These are phyloP conservation scores for Sylvia borin DNA, from an alignment of 2,797 vertebrate species.

Conservation along the genomic window DNA sequence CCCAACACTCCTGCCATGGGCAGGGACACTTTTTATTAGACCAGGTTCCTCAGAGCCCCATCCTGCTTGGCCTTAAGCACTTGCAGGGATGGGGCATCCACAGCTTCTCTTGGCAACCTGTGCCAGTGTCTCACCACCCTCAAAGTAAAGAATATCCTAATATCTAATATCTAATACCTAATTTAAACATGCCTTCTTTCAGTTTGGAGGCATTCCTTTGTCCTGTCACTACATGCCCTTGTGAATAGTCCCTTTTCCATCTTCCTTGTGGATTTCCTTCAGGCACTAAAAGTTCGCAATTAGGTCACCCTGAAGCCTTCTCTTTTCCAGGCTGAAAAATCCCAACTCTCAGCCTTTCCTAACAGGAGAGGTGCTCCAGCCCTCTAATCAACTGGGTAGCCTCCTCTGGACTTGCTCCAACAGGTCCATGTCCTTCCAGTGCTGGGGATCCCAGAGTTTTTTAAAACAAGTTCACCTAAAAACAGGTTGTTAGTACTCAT, in stretches of 20 bases:
- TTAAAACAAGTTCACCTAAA: neutral
- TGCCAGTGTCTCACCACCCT: neutral
- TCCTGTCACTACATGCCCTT: neutral
- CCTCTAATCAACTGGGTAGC: neutral
- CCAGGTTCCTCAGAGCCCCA: neutral
- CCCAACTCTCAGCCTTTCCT: neutral
- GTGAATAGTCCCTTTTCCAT: neutral
- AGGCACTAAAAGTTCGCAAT: fast-evolving
- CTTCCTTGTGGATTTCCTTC: neutral
- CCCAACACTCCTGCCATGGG: neutral
- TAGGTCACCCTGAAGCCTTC: neutral
- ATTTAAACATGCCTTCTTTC: neutral
- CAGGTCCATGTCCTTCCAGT: neutral
- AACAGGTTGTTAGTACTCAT: neutral
- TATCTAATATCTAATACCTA: neutral
- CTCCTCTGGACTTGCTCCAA: neutral
- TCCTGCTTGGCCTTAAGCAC: neutral
- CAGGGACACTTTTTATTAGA: neutral
- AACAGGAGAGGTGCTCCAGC: neutral
- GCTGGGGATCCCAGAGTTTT: neutral
- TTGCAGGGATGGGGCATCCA: neutral
- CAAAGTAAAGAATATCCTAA: neutral
- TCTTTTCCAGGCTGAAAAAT: neutral
- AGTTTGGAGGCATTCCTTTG: neutral
- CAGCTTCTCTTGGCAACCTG: neutral